Percentiles rank a stretch among this genome's conserved stretches.
Conservation (phyloP, 2,888 invertebrate species). For the Sisyra terminalis region DNA sequence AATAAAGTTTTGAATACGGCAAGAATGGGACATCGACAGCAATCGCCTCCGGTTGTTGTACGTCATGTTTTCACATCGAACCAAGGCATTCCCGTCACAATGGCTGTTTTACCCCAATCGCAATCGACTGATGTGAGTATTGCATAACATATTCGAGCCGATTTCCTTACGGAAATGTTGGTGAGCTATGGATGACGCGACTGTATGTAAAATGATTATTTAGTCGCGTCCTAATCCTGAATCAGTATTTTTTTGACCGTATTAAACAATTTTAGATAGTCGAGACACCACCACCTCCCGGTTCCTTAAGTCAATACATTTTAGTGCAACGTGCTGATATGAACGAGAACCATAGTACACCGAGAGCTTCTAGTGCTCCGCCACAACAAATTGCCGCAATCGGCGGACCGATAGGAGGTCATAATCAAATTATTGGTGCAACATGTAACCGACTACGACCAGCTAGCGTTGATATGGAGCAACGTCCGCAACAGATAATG, state of each 20-base stretch:
- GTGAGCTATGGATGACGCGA: background rate
- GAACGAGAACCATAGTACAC: constrained; percentile 46
- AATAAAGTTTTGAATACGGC: constrained; percentile 22
- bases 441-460: constrained; percentile 38
- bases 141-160: background rate
- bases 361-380: constrained; percentile 73
- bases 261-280: constrained; percentile 29
- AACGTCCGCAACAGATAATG: constrained; percentile 14
- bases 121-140: constrained; percentile 17
- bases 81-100: constrained; percentile 38
- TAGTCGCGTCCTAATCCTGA: background rate
- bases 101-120: constrained; percentile 33
- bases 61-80: constrained; percentile 39
- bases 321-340: constrained; percentile 57
- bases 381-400: constrained; percentile 26
- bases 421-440: constrained; percentile 12
- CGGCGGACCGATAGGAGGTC: constrained; percentile 5
- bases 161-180: background rate
- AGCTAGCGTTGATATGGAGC: constrained; percentile 42
- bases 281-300: constrained; percentile 38
- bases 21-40: constrained; percentile 30
- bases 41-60: constrained; percentile 44
- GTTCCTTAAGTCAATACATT: constrained; percentile 61
- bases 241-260: no score
- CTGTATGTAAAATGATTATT: background rate